Evolutionary conservation across 2,888 invertebrate genomes (phyloP), one percentile per base, ranked within the genome.

Genomic region (Abscondita cerata): DNA sequence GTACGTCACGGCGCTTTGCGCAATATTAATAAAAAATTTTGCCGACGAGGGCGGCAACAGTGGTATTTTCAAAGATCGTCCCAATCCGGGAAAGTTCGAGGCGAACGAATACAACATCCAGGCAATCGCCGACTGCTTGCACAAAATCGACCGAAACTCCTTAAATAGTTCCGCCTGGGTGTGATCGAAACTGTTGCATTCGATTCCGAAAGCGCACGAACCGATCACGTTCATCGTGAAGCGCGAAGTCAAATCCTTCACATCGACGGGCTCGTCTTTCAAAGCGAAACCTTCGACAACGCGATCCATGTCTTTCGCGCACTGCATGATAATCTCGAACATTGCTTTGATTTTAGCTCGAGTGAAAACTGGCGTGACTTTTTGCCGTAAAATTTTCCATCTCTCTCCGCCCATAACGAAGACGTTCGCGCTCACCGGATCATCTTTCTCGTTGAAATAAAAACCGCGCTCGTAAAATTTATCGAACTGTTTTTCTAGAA

Each of bases 141-240:
- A 15, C 68, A 67, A 19, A 68, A 20, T 18, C 58, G 62, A 33
- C 63, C 59, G 5, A 72, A 72, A 54, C 64, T 66, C 41, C 53
- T 46, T 36, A 67, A 59, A 73, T 64, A 79, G 76, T n/a, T 74
- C 72, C 2, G 75, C 72, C 20, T 75, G 64, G n/a, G 72, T 66
- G 57, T 76, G 80, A 53, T 81, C 80, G 47, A 86, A 81, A 19
- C 83, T 83, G 68, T 86, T 83, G 65, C 84, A 83, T 64, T 86
- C 83, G 2, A 87, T 78, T 19, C 86, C 86, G 71, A 86, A 87
- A 6, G 85, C 86, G 54, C 84, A 83, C 46, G 83, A 83, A 0
- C 84, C 85, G 20, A 87, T 85, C 1, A 86, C 83, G 69, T 86
- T 86, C 78, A 85, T 85, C 0, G 85, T 82, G 70, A 83, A 86